phyloP scores from a whole-genome alignment of 2,797 vertebrate genomes.

The Huso huso region DNA sequence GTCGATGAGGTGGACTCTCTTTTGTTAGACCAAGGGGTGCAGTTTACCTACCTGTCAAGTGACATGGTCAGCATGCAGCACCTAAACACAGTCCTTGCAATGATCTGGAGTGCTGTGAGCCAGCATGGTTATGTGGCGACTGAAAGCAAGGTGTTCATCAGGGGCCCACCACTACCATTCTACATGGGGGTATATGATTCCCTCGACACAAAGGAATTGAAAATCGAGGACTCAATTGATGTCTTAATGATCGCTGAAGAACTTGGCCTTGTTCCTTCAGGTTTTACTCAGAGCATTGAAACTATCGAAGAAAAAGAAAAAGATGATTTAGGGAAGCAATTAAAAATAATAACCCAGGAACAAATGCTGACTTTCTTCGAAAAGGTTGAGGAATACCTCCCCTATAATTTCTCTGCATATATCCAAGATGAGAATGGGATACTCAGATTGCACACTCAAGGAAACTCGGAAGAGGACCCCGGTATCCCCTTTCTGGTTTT shows the following conservation, averaged over 20 bases:
- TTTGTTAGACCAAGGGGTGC: slow-evolving; percentile 38
- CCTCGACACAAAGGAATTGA: slow-evolving; percentile 12
- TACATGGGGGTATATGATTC: slow-evolving; percentile 30
- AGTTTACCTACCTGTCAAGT: slow-evolving; percentile 40
- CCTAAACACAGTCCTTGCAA: slow-evolving; percentile 31
- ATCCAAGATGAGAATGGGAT: slow-evolving; percentile 8
- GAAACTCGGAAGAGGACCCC: background rate
- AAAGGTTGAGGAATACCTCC: slow-evolving; percentile 14
- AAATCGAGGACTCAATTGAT: slow-evolving; percentile 10
- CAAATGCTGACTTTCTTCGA: slow-evolving; percentile 13
- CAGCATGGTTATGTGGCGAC: slow-evolving; percentile 15
- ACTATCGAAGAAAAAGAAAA: background rate
- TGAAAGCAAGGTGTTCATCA: slow-evolving; percentile 11
- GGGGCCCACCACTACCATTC: slow-evolving; percentile 30
- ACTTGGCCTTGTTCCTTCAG: slow-evolving; percentile 2
- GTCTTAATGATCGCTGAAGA: slow-evolving; percentile 21
- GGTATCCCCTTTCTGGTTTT: slow-evolving; percentile 15
- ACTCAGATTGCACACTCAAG: background rate
- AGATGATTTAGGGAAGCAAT: background rate
- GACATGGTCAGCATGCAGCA: slow-evolving; percentile 37
- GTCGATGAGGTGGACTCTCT: slow-evolving; percentile 48
- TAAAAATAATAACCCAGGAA: slow-evolving; percentile 13
- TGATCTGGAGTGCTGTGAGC: slow-evolving; percentile 36
- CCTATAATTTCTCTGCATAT: slow-evolving; percentile 11
- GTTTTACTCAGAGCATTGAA: slow-evolving; percentile 10